phyloP scores from a whole-genome alignment of 2,888 invertebrate species.

The Xestoiulus laeticollis region DNA sequence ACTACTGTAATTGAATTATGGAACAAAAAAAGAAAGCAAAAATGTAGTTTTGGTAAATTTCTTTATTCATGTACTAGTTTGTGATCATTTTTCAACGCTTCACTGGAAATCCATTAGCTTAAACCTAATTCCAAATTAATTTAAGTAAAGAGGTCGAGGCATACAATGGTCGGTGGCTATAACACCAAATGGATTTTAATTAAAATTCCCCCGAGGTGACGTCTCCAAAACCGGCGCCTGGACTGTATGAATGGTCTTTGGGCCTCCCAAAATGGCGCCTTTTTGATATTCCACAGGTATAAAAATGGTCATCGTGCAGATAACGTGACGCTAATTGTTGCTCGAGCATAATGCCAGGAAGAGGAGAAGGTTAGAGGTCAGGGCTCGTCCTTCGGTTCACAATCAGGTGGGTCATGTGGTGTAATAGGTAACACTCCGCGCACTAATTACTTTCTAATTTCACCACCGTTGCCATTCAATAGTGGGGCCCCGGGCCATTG shows the following conservation, averaged over 20 bases:
- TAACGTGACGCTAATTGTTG: slow-evolving; percentile 24
- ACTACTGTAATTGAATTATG: not conserved
- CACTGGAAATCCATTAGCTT: not conserved
- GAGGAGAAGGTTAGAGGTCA: not conserved
- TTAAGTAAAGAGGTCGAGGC: not conserved
- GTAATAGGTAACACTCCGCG: slow-evolving; percentile 16
- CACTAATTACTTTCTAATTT: slow-evolving; percentile 6
- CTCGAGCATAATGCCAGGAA: not conserved
- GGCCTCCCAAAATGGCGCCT: slow-evolving; percentile 17
- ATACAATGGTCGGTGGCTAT: not conserved
- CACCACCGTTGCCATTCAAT: not conserved
- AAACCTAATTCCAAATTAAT: not conserved
- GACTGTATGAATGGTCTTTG: not conserved
- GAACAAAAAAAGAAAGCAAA: not conserved
- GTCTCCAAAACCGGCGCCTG: not conserved
- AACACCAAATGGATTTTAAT: slow-evolving; percentile 9
- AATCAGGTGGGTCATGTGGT: not conserved
- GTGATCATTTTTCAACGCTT: not conserved
- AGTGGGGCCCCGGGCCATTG: not conserved
- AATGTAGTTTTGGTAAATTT: not conserved
- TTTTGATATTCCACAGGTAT: not conserved
- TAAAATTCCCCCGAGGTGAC: slow-evolving; percentile 18
- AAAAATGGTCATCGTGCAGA: not conserved
- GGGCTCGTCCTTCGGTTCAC: not conserved
- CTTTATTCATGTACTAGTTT: too few relatives aligned